These are phyloP conservation scores for Drosophila varians DNA, from an alignment of 1,140 invertebrate species.

Conservation along the genomic window DNA sequence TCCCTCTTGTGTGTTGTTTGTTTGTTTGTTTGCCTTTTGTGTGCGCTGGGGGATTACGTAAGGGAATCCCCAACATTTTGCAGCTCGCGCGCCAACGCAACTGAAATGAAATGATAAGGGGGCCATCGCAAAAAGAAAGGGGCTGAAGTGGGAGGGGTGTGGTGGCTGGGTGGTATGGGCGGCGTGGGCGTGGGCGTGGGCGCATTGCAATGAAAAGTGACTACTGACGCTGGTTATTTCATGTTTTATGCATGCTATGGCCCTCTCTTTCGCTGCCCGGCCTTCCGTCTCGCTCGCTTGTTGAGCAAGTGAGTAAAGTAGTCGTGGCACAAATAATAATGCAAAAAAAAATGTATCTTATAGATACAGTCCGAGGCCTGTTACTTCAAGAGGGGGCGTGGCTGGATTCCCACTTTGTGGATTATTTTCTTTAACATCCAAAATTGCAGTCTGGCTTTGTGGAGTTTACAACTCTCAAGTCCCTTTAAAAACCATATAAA, in stretches of 20 bases:
- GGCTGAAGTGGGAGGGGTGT: neutral
- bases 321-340: slow-evolving; percentile 57
- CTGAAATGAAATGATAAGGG: slow-evolving; percentile 38
- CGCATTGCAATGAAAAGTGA: slow-evolving; percentile 54
- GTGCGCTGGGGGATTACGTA: slow-evolving; percentile 79
- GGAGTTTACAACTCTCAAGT: no score
- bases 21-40: slow-evolving; percentile 73
- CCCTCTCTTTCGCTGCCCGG: neutral
- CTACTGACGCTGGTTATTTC: slow-evolving; percentile 64
- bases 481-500: neutral
- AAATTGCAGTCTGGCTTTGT: no score
- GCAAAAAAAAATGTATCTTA: slow-evolving; percentile 70
- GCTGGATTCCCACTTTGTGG: slow-evolving; percentile 6
- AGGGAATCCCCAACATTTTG: slow-evolving; percentile 80
- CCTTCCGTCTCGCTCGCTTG: slow-evolving; percentile 5
- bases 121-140: slow-evolving; percentile 4
- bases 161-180: neutral
- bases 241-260: slow-evolving; percentile 67
- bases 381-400: slow-evolving; percentile 25
- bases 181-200: neutral
- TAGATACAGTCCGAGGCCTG: slow-evolving; percentile 41
- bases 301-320: slow-evolving; percentile 25
- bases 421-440: neutral
- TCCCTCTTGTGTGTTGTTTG: slow-evolving; percentile 24
- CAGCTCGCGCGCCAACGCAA: slow-evolving; percentile 64